phyloP scores from a whole-genome alignment of 2,113 vertebrate species.

The Ceyx cyanopectus region DNA sequence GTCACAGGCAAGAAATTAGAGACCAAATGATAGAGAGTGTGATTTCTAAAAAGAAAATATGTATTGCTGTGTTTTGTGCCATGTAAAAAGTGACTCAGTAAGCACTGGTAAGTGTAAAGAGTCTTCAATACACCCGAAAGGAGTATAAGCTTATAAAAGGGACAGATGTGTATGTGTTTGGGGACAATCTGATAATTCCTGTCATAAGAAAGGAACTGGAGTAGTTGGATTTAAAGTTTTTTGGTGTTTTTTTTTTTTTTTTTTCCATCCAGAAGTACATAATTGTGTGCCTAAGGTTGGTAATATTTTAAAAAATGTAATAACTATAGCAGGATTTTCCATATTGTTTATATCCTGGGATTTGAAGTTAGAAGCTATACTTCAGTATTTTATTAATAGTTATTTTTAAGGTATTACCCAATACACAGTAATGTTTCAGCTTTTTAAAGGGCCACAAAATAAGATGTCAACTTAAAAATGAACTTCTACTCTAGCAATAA shows the following conservation, averaged over 20 bases:
- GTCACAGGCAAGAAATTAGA: neutral
- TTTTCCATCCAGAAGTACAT: neutral
- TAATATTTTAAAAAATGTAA: constrained; percentile 1
- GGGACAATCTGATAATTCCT: neutral
- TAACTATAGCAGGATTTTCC: neutral
- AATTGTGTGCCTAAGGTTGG: neutral
- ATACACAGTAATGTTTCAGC: neutral
- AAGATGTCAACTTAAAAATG: neutral
- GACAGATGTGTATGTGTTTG: neutral
- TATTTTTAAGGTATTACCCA: neutral
- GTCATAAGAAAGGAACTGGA: neutral
- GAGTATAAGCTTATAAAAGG: neutral
- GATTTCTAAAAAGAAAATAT: neutral
- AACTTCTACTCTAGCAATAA: neutral
- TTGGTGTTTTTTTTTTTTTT: neutral
- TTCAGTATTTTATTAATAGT: neutral
- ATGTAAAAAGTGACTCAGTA: neutral
- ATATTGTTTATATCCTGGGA: neutral
- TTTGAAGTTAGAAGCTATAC: neutral
- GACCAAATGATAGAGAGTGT: neutral
- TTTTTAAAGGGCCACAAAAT: neutral
- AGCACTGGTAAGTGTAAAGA: neutral
- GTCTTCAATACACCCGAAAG: neutral
- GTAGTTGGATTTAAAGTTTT: neutral
- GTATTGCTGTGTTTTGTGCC: neutral